Evolutionary conservation across 2,888 invertebrate species (phyloP).

Genomic region (Nomada fucata): DNA sequence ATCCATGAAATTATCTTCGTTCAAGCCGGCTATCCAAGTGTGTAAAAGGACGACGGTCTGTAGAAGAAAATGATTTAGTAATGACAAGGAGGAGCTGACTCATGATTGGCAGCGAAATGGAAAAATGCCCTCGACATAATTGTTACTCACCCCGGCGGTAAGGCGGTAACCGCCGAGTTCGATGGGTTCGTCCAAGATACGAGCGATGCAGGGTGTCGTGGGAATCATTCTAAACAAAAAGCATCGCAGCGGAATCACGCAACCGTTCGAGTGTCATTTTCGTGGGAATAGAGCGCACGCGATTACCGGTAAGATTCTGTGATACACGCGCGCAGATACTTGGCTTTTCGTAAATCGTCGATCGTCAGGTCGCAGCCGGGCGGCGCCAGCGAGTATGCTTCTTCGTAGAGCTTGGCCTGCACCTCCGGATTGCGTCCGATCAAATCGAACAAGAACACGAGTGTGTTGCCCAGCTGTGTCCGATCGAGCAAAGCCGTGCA

Average conservation of each 20-base stretch:
- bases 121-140: background rate
- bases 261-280: background rate
- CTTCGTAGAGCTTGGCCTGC: constrained; percentile 88
- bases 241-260: background rate
- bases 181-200: constrained; percentile 90
- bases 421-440: constrained; percentile 89
- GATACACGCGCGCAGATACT: constrained; percentile 92
- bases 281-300: background rate
- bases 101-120: background rate
- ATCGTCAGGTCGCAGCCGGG: constrained; percentile 86
- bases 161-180: constrained; percentile 89
- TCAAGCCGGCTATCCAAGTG: constrained; percentile 92
- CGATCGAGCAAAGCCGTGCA: background rate
- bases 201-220: constrained; percentile 91
- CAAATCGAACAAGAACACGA: constrained; percentile 91
- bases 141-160: constrained; percentile 88
- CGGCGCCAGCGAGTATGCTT: constrained; percentile 86
- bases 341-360: constrained; percentile 87
- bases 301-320: constrained; percentile 89
- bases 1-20: constrained; percentile 90
- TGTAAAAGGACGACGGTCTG: constrained; percentile 92
- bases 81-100: background rate
- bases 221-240: constrained; percentile 86
- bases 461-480: constrained; percentile 90
- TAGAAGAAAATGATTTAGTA: background rate